Evolutionary conservation across 2,888 invertebrate species (phyloP), one percentile per base, ranked within the genome.

Genomic region (Agonum fuliginosum): DNA sequence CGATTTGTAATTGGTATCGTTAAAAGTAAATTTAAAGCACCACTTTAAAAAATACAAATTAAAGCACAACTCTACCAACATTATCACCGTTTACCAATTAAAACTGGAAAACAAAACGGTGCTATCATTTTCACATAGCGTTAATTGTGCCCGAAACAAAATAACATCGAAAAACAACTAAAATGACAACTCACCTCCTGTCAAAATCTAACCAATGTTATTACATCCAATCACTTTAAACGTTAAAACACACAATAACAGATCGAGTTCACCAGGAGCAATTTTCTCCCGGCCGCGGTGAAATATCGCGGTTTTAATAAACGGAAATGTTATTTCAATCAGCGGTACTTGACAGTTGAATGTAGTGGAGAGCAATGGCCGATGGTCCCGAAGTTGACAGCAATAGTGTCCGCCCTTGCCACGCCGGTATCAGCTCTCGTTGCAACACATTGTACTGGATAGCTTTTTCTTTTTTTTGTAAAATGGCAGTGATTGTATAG

Each of bases 251-350:
- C 58, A 62, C 58, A 62, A 62, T 30, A 46, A 30, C 58, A 62
- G 58, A 62, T 62, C 58, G 58, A 62, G 58, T 62, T 62, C 58
- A 62, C 58, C 58, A 30, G 41, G 19, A 37, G 37, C 67, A 67
- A 67, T 67, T 67, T 67, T 37, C 62, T 34, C 6, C 37, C 8
- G 34, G 3, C 67, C 67, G 27, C 67, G 30, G 34, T 62, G 62
- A 62, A 71, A 30, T 37, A 43, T 41, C 34, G 46, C 27, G 46
- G 46, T 74, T 74, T 74, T 62, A 65, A 74, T 46, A 74, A 74
- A 62, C 48, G 71, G 27, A 74, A 74, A 74, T 65, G 74, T 74
- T 74, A 65, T 74, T 74, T 74, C 65, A 74, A 74, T 74, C 65
- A 74, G 74, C 27, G 22, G 41, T 37, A 73, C 58, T 62, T 54